Conservation (phyloP, 2,888 invertebrate species). For the Xestoiulus laeticollis region DNA sequence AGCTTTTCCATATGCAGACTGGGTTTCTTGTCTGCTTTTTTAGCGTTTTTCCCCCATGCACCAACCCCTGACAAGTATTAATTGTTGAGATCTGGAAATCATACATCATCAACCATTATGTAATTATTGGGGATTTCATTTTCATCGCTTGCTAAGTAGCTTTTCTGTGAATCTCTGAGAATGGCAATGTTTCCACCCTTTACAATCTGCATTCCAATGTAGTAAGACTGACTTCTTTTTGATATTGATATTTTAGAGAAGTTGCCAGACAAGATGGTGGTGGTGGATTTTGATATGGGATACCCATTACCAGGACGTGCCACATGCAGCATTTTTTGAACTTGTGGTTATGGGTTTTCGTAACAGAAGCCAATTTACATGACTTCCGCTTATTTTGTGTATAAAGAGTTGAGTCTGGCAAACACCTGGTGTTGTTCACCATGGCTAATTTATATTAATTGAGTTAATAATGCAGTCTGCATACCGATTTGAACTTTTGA, state of each 20-base stretch:
- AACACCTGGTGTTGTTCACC: not conserved
- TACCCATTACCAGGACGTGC: not conserved
- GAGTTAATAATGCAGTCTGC: not conserved
- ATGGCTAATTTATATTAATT: not conserved
- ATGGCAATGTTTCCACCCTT: not conserved
- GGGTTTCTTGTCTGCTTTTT: not conserved
- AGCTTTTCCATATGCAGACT: not conserved
- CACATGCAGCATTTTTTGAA: too few relatives aligned
- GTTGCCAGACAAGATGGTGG: not conserved
- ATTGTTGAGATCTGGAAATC: not conserved
- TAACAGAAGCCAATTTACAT: too few relatives aligned
- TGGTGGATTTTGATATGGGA: not conserved
- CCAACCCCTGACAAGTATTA: not conserved
- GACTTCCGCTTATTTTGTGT: not conserved
- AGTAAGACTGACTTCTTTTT: not conserved
- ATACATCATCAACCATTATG: not conserved
- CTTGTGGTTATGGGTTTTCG: too few relatives aligned
- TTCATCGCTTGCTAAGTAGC: not conserved
- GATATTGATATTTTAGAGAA: too few relatives aligned
- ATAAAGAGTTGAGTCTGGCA: not conserved
- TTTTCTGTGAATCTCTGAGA: not conserved
- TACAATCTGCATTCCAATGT: not conserved
- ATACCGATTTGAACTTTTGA: not conserved
- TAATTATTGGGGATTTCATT: not conserved
- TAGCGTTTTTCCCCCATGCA: too few relatives aligned